Base-by-base conservation (phyloP, 2,888 invertebrate species). In the Oscheius sp. region DNA sequence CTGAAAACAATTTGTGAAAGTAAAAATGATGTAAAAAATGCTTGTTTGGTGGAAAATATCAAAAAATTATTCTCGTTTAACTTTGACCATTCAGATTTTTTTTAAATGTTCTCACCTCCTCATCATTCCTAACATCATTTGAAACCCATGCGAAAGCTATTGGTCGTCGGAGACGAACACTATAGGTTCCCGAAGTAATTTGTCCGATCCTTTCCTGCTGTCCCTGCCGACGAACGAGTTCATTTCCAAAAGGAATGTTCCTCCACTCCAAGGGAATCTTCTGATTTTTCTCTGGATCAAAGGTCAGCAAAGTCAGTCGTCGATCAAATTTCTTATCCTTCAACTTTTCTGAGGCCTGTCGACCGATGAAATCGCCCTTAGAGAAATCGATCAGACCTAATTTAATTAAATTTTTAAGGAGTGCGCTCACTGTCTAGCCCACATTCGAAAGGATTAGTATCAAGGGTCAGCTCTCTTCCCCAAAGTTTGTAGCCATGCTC, bases 101-200 rank as follows among this genome's bases (percentile, higher is more conserved):
- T n/a, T n/a, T n/a, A n/a, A n/a, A n/a, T n/a, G n/a, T n/a, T 51
- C 66, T 63, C 9, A 77, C 77, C 49, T 51, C 56, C 24, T 77
- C 75, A 26, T 74, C 62, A 17, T 67, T 56, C 32, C 71, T 66
- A 20, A 80, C 75, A 8, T 77, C 71, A 9, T 70, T 56, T 33
- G 87, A 87, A n/a, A 88, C 64, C 80, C 87, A 88, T 4, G 87
- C 88, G 73, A 88, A 87, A n/a, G 87, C 87, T 14, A 88, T 74
- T 26, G 86, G 84, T 38, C 84, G 75, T 32, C 84, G 79, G 9
- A 87, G 82, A 28, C 84, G 80, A 67, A 84, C 86, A 38, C 87
- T 86, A 78, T 81, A 88, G 44, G 84, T 80, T 2, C 88, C 88
- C 2, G 88, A 88, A 1, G 88, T 88, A 12, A 87, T 87, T 75